Evolutionary conservation across 1,140 invertebrate genomes (phyloP).

Genomic region (Cherax destructor): DNA sequence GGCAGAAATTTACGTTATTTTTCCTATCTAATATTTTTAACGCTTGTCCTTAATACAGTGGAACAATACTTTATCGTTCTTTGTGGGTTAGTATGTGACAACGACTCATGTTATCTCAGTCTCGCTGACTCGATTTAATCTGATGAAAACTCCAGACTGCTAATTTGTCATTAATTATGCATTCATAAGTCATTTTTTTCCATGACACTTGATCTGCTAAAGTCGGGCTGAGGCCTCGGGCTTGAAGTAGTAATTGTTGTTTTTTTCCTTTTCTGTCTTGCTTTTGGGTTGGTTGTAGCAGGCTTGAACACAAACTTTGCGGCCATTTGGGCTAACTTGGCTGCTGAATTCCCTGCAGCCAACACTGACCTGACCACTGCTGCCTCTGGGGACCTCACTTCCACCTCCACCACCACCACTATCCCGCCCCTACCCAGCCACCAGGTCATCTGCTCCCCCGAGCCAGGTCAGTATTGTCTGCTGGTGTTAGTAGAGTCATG

Average conservation of each 20-base stretch:
- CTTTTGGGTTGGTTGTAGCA: conserved; percentile 34
- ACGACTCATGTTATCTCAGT: no score
- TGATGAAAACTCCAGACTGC: no score
- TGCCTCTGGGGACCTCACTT: conserved; percentile 34
- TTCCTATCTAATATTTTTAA: no score
- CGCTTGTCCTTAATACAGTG: no score
- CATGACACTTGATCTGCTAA: no score
- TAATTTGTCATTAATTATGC: no score
- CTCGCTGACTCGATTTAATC: no score
- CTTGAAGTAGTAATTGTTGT: conserved; percentile 33
- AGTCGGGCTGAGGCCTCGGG: neutral
- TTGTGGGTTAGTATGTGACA: no score
- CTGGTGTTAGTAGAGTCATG: neutral
- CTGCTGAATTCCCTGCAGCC: conserved; percentile 62
- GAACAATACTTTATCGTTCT: no score
- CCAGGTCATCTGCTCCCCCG: conserved; percentile 28
- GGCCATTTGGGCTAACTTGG: conserved; percentile 70
- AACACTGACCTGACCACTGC: conserved; percentile 23
- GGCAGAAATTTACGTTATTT: no score
- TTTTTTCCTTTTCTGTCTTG: conserved; percentile 18
- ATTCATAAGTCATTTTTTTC: no score
- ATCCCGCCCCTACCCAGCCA: conserved; percentile 2
- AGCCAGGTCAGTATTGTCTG: conserved; percentile 11
- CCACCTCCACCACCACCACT: conserved; percentile 18
- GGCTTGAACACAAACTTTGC: conserved; percentile 61